Base-by-base conservation (phyloP, 2,113 vertebrate species). In the Caloenas nicobarica region DNA sequence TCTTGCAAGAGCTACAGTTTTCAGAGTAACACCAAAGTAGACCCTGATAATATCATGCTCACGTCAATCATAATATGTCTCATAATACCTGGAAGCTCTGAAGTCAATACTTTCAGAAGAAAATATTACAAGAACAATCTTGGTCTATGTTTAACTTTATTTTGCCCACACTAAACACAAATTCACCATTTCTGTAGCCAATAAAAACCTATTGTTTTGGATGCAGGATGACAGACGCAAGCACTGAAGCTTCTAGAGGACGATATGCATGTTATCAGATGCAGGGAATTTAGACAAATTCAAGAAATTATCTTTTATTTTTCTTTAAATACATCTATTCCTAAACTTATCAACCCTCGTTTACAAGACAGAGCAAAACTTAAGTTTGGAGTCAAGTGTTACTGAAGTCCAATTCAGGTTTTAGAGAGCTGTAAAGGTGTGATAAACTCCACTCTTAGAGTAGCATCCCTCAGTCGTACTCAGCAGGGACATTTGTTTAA, bases 401-500 rank as follows among this genome's bases (percentile, higher is more conserved):
- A 33, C 33, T 60, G 23, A 73, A 81, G 38, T 40, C 51, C 14
- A 24, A 73, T 29, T 54, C 65, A 84, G 34, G 64, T 74, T 70
- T 81, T 7, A 78, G 53, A 48, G 25, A 78, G 56, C 28, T 64
- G 25, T 18, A 71, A 76, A 85, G 33, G 58, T 66, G 68, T 10
- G 64, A 86, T 83, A 86, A 89, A 64, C 79, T 83, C 61, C 19
- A 21, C 24, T 56, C 61, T n/a, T 64, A 72, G 68, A 91, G 71
- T 15, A 33, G 3, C 62, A 79, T 72, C 80, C 74, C 86, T 68
- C 87, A 54, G 61, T 85, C 85, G 60, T 34, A 71, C 80, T 78
- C 92, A 93, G 88, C 91, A 92, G 89, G 89, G 66, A 80, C 58
- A 70, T 93, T 93, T 83, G 80, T 92, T 93, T 89, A 94, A 89